Evolutionary conservation across 1,140 invertebrate species (phyloP).

Genomic region (Contarinia nasturtii): DNA sequence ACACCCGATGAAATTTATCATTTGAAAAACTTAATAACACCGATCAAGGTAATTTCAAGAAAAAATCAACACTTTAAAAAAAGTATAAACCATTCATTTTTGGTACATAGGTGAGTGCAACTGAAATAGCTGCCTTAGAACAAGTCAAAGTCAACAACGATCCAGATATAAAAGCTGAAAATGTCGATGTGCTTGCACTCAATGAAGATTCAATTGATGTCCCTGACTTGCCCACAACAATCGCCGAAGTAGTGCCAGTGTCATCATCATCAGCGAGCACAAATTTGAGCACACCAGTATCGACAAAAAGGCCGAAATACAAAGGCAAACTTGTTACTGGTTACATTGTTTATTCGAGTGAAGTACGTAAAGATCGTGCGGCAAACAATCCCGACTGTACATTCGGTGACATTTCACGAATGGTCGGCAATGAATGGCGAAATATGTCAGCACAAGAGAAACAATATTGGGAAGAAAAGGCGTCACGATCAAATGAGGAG

Average conservation of each 20-base stretch:
- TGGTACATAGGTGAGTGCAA: background rate
- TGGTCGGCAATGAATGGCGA: constrained; percentile 95
- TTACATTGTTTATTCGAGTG: constrained; percentile 96
- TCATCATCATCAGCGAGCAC: constrained; percentile 26
- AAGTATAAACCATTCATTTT: background rate
- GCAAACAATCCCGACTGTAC: constrained; percentile 82
- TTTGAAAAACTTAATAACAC: constrained; percentile 57
- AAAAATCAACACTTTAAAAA: background rate
- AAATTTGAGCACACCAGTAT: constrained; percentile 26
- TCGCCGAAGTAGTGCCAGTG: constrained; percentile 37
- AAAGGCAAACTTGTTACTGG: constrained; percentile 83
- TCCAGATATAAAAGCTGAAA: constrained; percentile 14
- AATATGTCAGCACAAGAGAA: constrained; percentile 72
- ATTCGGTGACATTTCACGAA: constrained; percentile 94
- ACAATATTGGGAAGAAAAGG: constrained; percentile 82
- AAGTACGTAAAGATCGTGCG: constrained; percentile 73
- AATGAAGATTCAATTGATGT: constrained; percentile 52
- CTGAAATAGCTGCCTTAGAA: background rate
- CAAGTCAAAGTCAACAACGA: constrained; percentile 1
- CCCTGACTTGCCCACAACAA: constrained; percentile 44
- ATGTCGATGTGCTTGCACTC: constrained; percentile 33
- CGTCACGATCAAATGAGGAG: constrained; percentile 73
- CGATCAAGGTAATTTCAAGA: constrained; percentile 40
- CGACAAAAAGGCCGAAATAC: constrained; percentile 28
- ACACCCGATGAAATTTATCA: constrained; percentile 86